Evolutionary conservation across 2,113 vertebrate species (phyloP).

Genomic region (Micromys minutus): DNA sequence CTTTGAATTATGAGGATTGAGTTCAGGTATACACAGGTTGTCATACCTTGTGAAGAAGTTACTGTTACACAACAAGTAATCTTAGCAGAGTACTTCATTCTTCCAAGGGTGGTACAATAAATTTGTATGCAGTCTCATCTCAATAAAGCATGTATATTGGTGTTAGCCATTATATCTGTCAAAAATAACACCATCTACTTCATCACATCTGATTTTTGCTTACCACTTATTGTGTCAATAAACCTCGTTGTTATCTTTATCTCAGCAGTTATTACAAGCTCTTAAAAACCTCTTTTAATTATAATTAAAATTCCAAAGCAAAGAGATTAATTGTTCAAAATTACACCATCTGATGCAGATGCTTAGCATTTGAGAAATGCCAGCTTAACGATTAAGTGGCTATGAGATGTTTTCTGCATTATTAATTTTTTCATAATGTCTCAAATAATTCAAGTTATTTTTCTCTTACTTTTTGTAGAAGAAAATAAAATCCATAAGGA

Average conservation of each 20-base stretch:
- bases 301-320: background rate
- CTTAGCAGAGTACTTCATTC: background rate
- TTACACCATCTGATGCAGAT: background rate
- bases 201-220: background rate
- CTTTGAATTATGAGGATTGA: background rate
- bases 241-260: background rate
- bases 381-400: background rate
- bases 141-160: background rate
- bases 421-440: background rate
- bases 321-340: background rate
- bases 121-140: background rate
- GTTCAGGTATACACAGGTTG: background rate
- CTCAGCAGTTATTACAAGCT: background rate
- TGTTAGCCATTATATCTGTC: background rate
- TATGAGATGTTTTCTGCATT: background rate
- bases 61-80: background rate
- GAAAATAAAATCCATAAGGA: slow-evolving; percentile 24
- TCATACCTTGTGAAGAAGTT: background rate
- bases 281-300: background rate
- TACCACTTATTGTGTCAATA: background rate
- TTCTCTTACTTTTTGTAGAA: background rate
- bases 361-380: background rate
- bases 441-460: background rate
- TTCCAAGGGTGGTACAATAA: background rate
- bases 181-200: background rate